Evolutionary conservation across 23 tunicate genomes (phyloP).

Genomic region (Oikopleura dioica): DNA sequence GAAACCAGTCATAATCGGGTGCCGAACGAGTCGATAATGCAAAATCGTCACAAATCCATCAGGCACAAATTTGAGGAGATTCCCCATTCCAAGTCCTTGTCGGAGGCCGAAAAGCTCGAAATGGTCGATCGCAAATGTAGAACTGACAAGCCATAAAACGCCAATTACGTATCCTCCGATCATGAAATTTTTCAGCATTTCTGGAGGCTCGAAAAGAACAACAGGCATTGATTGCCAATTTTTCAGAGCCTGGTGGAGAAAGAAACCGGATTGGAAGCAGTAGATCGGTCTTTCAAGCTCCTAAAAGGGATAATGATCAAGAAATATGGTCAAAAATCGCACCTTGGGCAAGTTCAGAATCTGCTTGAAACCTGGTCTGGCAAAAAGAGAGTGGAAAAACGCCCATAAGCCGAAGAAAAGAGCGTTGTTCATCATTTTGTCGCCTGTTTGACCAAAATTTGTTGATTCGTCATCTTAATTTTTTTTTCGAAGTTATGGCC

Average conservation of each 20-base stretch:
- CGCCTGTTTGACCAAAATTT: too few species aligned
- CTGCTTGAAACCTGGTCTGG: background rate
- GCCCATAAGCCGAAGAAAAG: constrained; percentile 12
- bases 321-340: too few species aligned
- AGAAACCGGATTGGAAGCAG: background rate
- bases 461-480: too few species aligned
- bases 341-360: too few species aligned
- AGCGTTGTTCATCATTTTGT: too few species aligned
- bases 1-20: constrained; percentile 9
- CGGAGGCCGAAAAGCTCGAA: constrained; percentile 5
- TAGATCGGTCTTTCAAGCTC: background rate
- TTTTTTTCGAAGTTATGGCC: too few species aligned
- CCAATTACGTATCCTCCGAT: background rate
- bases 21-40: background rate
- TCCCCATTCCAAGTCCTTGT: background rate
- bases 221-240: background rate
- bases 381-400: background rate
- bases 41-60: constrained; percentile 3
- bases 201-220: background rate
- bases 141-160: background rate
- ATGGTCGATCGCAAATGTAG: constrained; percentile 4
- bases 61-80: background rate
- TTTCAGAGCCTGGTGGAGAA: too few species aligned
- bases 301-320: background rate
- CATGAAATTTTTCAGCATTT: background rate